Conservation (phyloP, 2,113 vertebrate species). For the Sylvilagus bachmani region DNA sequence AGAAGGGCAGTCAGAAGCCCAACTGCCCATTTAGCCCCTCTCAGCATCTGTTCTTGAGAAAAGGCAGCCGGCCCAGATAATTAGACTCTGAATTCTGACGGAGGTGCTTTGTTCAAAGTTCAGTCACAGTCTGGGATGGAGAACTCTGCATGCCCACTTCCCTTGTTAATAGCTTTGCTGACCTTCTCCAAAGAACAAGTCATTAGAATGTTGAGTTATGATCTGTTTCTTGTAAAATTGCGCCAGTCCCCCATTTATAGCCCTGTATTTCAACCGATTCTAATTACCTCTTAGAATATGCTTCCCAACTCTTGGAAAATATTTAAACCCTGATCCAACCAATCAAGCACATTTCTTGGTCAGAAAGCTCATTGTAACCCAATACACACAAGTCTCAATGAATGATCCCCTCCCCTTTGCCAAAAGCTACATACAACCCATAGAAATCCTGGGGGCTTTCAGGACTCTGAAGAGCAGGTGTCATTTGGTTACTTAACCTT, state of each 20-base stretch:
- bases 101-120: slow-evolving; percentile 81
- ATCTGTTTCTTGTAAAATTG: slow-evolving; percentile 82
- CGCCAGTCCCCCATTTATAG: slow-evolving; percentile 80
- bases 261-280: slow-evolving; percentile 80
- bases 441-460: not conserved
- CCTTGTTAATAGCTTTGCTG: slow-evolving; percentile 82
- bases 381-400: slow-evolving; percentile 34
- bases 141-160: slow-evolving; percentile 70
- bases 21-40: slow-evolving; percentile 28
- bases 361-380: slow-evolving; percentile 65
- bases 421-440: slow-evolving; percentile 47
- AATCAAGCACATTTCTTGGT: slow-evolving; percentile 73
- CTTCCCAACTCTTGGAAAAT: slow-evolving; percentile 78
- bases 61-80: slow-evolving; percentile 55
- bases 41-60: slow-evolving; percentile 54
- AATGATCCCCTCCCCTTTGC: slow-evolving; percentile 43
- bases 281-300: slow-evolving; percentile 78
- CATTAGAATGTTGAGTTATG: slow-evolving; percentile 84
- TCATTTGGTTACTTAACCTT: slow-evolving; percentile 73
- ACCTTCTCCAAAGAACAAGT: slow-evolving; percentile 83
- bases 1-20: slow-evolving; percentile 40
- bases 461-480: slow-evolving; percentile 30
- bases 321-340: slow-evolving; percentile 80
- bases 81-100: slow-evolving; percentile 69
- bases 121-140: slow-evolving; percentile 71